Evolutionary conservation across 2,888 invertebrate genomes (phyloP), one percentile per base, ranked within the genome.

Genomic region (Hyles lineata): DNA sequence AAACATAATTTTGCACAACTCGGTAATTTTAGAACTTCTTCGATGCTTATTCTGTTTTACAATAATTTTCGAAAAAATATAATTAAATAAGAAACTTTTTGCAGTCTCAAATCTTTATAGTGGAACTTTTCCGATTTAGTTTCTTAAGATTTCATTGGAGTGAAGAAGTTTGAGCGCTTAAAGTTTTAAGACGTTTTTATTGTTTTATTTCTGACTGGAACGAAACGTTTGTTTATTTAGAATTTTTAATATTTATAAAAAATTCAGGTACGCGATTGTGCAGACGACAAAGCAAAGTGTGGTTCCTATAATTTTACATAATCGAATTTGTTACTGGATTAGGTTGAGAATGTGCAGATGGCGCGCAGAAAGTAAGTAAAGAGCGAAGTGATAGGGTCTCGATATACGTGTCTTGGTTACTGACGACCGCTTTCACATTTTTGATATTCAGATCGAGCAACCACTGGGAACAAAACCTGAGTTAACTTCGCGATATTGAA

Each of bases 341-440:
- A 93, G 91, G 90, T 89, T 84, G 89, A 87, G 88, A 92, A 90
- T 92, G 91, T 91, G 91, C 93, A 94, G 92, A 94, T 94, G 94
- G 93, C 92, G 92, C 89, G 87, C 83, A 85, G 89, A 89, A 83
- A 92, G 93, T 93, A 91, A 93, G 94, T 93, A 93, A 92, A 92
- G 92, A 93, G 90, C 91, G 90, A 91, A 92, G 92, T 93, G 93
- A 94, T 94, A 93, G 93, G 93, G 94, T 92, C 94, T 88, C 92
- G 90, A 90, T 90, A 90, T 92, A 94, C 94, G 94, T 94, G 94
- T 92, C 90, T 83, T 85, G 94, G 85, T 83, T 94, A 92, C 93
- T 91, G 92, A 94, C 90, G 91, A 92, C 89, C 87, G 86, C 89
- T 93, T 92, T 90, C 91, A 89, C 90, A 92, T 91, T 93, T 93